phyloP scores from a whole-genome alignment of 2,888 invertebrate genomes.

The Papilio protenor region DNA sequence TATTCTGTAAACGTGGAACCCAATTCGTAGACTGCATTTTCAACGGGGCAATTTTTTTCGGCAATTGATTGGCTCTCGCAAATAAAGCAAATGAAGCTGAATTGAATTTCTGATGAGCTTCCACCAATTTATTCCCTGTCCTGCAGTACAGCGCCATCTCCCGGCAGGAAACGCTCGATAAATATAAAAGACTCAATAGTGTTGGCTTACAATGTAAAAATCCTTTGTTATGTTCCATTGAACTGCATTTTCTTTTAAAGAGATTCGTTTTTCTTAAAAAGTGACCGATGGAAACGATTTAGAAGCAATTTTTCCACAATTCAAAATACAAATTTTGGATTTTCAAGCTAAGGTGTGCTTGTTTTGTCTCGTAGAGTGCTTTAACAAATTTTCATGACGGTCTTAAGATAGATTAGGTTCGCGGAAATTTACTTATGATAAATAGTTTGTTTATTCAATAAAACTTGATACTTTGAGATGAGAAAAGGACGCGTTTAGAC shows the following conservation, averaged over 20 bases:
- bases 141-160: constrained; percentile 44
- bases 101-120: constrained; percentile 80
- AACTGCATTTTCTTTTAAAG: not conserved
- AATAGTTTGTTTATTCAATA: too few relatives aligned
- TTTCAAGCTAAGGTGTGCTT: too few relatives aligned
- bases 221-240: constrained; percentile 7
- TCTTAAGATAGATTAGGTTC: too few relatives aligned
- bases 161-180: constrained; percentile 23
- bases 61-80: constrained; percentile 76
- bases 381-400: too few relatives aligned
- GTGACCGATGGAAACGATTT: not conserved
- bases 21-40: constrained; percentile 19
- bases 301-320: too few relatives aligned
- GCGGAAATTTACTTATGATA: too few relatives aligned
- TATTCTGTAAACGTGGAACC: constrained; percentile 52
- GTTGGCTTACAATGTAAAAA: constrained; percentile 26
- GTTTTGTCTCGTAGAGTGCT: too few relatives aligned
- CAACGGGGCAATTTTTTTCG: constrained; percentile 67
- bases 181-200: constrained; percentile 38
- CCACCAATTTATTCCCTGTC: constrained; percentile 65
- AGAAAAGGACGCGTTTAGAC: not conserved
- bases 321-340: too few relatives aligned
- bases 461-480: too few relatives aligned
- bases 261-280: not conserved
- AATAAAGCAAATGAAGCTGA: constrained; percentile 76